Evolutionary conservation across 2,797 vertebrate genomes (phyloP), one percentile per base, ranked within the genome.

Genomic region (Tachyglossus aculeatus): DNA sequence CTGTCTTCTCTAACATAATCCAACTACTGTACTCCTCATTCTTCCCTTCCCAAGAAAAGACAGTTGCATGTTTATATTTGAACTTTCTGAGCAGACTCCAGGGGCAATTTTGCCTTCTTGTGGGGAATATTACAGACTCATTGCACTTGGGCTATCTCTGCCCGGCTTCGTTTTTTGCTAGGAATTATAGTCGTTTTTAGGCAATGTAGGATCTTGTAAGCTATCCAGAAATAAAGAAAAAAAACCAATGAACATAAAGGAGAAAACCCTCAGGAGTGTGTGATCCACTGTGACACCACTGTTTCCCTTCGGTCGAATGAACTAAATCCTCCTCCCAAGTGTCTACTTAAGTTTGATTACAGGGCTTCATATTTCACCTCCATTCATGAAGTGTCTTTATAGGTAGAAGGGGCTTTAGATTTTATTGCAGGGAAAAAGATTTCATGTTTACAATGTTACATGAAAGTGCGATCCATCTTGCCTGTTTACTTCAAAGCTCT

Each of bases 161-260:
- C 72, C 76, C 60, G 63, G 50, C 40, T 59, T n/a, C n/a, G n/a
- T n/a, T n/a, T n/a, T 53, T 72, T 0, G 0, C 66, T 71, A 27
- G 36, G 70, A 85, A 88, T 81, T 87, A 86, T 87, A 86, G 62
- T n/a, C 50, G 65, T 76, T 83, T 88, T 84, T 73, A 85, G 56
- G 67, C 58, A 41, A 74, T 3, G 21, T 53, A 57, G n/a, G n/a
- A 58, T 59, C 41, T 55, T 72, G 77, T 39, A 84, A 82, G 80
- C 81, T n/a, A 72, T 61, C 68, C 72, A 63, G 65, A 81, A 73
- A 58, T 13, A 19, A 67, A 73, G 76, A 88, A 84, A 80, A 83
- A 86, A 78, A 19, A 1, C 15, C 12, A 39, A 21, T 53, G 7
- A 18, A 52, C 51, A 65, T 63, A 81, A 56, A 45, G 61, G 51